These are phyloP conservation scores for Sciurus carolinensis DNA, from an alignment of 2,797 vertebrate genomes.

Conservation along the genomic window DNA sequence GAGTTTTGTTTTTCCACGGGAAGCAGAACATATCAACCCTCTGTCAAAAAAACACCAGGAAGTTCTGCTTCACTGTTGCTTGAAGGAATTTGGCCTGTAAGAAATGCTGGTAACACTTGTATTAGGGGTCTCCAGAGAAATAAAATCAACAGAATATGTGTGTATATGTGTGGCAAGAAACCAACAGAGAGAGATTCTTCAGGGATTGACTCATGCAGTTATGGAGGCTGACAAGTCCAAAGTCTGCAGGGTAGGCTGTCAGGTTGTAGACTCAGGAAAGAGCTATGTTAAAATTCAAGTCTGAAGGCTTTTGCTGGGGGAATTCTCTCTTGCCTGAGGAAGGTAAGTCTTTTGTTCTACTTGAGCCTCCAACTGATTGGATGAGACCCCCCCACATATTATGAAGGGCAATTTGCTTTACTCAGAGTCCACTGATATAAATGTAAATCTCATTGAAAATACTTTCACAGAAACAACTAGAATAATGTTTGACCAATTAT, in stretches of 20 bases:
- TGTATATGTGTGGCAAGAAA: neutral
- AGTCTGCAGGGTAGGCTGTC: neutral
- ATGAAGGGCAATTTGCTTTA: neutral
- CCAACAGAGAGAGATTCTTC: neutral
- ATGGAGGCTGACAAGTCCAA: neutral
- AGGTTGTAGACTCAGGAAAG: neutral
- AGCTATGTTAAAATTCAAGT: neutral
- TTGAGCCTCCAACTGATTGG: neutral
- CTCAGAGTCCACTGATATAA: neutral
- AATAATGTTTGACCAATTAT: constrained; percentile 27
- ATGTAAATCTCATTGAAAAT: neutral
- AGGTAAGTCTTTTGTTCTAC: neutral
- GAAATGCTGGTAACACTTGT: neutral
- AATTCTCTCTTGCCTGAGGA: neutral
- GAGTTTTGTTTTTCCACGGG: constrained; percentile 45
- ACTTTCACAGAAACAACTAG: neutral
- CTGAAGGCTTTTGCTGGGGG: neutral
- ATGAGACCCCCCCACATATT: neutral
- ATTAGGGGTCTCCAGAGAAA: constrained; percentile 25
- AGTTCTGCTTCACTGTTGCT: constrained; percentile 10
- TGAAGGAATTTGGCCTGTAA: neutral
- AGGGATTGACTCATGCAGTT: neutral
- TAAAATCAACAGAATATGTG: neutral
- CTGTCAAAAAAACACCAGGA: constrained; percentile 32
- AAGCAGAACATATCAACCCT: constrained; percentile 23